Base-by-base conservation (phyloP, 1,140 invertebrate genomes). In the Harlomillsia oculata region DNA sequence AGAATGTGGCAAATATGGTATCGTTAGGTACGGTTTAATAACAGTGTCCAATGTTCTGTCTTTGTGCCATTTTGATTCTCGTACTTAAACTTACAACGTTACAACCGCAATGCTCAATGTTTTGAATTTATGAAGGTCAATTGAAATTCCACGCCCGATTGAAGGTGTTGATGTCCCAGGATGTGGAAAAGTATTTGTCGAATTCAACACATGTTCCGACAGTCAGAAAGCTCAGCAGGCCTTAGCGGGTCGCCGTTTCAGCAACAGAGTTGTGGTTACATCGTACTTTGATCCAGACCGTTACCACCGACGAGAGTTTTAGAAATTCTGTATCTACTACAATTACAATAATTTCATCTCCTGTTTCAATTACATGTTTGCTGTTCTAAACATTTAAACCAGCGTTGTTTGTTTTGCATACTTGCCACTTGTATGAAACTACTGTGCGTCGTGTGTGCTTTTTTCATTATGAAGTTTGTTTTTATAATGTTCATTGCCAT, bases 241-340 rank as follows among this genome's bases (percentile, higher is more conserved):
- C 3, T 75, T 99, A 3, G 95, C 97, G 37, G 97, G 97, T 44
- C 79, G 97, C 43, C 97, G 98, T 74, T 99, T 99, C 75, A 95
- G 92, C 66, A 97, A 97, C 73, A 80, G 96, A 51, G 94, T 99
- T 34, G 97, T 99, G 9, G 94, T 99, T 13, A 99, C 97, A 9
- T 98, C 94, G 1, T 99, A 97, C 74, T 98, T 93, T 72, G 95
- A 99, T 72, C 91, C 93, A 11, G 96, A 99, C 70, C 92, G 93
- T 72, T 99, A 99, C 75, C 94, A 99, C 74, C 81, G 94, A 70
- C 79, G 96, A 75, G 93, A 99, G 77, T 99, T 99, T 77, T 97
- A 89, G n/a, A n/a, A n/a, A n/a, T n/a, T n/a, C n/a, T n/a, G n/a
- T n/a, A n/a, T n/a, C n/a, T n/a, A n/a, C n/a, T n/a, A n/a, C n/a